A percentile compares a stretch with the other conserved stretches of the same genome.
phyloP scores from a whole-genome alignment of 1,140 invertebrate species.

The Aphaenogaster rudis region DNA sequence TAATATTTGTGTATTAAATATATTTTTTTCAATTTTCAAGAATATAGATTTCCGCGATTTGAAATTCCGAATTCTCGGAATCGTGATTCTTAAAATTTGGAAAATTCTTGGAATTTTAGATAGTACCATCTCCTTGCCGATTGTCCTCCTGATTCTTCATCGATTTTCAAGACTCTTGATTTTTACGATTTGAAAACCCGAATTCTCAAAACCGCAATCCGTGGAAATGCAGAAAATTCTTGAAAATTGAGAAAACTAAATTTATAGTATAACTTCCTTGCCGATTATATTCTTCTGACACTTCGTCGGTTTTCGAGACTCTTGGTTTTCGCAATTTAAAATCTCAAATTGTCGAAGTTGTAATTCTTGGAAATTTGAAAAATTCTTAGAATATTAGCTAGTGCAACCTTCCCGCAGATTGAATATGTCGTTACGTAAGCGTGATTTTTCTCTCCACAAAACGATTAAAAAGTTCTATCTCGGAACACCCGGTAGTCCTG shows the following conservation, averaged over 20 bases:
- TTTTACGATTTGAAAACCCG: background rate
- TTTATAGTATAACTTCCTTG: background rate
- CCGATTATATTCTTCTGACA: background rate
- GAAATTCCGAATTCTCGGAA: too few relatives aligned
- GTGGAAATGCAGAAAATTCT: background rate
- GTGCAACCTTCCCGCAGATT: background rate
- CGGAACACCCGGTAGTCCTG: slow-evolving; percentile 16
- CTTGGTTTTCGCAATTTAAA: background rate
- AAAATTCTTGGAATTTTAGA: too few relatives aligned
- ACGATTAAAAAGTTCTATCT: background rate
- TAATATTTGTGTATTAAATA: too few relatives aligned
- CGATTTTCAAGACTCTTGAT: background rate
- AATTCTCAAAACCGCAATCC: background rate
- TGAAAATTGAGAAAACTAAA: too few relatives aligned
- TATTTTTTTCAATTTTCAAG: too few relatives aligned
- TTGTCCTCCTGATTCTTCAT: too few relatives aligned
- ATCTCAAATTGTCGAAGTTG: background rate
- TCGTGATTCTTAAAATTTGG: too few relatives aligned
- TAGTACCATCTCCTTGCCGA: too few relatives aligned
- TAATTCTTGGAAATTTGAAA: background rate
- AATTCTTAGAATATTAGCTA: background rate
- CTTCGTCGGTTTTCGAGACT: background rate
- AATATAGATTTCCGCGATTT: too few relatives aligned
- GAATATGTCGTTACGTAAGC: too few relatives aligned
- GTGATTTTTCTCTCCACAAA: background rate